Base-by-base conservation (phyloP, 2,888 invertebrate species). In the Vannuccia rotundouncinata region DNA sequence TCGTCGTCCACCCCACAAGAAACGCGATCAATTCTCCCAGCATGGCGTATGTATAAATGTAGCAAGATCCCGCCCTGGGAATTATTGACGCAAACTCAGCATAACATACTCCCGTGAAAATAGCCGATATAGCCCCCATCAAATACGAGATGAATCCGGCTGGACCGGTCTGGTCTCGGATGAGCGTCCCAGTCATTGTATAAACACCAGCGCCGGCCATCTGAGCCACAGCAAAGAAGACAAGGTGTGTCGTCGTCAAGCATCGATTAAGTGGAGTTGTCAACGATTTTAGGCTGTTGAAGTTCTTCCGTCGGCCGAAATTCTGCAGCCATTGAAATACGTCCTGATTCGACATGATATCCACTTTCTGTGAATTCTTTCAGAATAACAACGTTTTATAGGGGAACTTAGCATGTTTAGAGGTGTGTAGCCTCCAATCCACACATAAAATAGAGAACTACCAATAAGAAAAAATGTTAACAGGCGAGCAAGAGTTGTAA, bases 201-300 rank as follows among this genome's bases (percentile, higher is more conserved):
- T 81, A 81, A 25, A 81, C 30, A 29, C 81, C 81, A 59, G 77
- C 81, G 1, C 81, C 81, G 0, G 74, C 59, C 81, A 81, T 81
- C 22, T 31, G 27, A 29, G 81, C 82, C 13, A 81, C 25, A 45
- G 30, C 81, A n/a, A 59, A 81, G 22, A 82, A 75, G 1, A 81
- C 78, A 22, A 81, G 77, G 27, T 81, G 81, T 22, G 29, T 29
- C 2, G 29, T 28, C 0, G 79, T 29, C 25, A 81, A 59, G 31
- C 81, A 81, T 80, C 81, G 81, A 31, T 81, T 25, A 0, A 81
- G 74, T 29, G 60, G 31, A 13, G 81, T 81, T n/a, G 80, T 60
- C 30, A 80, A 25, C 5, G 80, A 80, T 27, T 59, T 78, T 28
- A 59, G 28, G 22, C 28, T 27, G 22, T 13, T 27, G 1, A 59